phyloP scores from a whole-genome alignment of 2,888 invertebrate species.

The Eupithecia subfuscata region DNA sequence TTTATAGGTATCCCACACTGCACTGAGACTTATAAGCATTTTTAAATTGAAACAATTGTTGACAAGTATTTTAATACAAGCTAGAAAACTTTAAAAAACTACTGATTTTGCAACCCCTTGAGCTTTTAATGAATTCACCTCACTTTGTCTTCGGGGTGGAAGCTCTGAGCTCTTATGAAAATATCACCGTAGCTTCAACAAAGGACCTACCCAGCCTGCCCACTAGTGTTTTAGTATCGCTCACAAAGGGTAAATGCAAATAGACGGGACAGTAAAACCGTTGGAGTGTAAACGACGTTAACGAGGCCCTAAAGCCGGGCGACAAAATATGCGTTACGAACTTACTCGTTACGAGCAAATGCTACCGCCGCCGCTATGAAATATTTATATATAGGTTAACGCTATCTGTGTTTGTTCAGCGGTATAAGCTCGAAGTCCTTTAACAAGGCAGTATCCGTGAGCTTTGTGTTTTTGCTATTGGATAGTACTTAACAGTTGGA shows the following conservation, averaged over 20 bases:
- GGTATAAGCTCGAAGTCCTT: neutral
- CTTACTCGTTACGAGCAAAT: slow-evolving; percentile 25
- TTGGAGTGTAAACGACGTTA: slow-evolving; percentile 44
- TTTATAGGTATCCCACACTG: too few relatives aligned
- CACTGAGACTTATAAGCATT: neutral
- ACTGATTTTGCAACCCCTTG: neutral
- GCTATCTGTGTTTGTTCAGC: slow-evolving; percentile 20
- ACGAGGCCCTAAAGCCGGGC: slow-evolving; percentile 43
- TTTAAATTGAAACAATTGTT: neutral
- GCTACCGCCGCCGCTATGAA: slow-evolving; percentile 27
- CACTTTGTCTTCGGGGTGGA: neutral
- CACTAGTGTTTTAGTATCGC: slow-evolving; percentile 33
- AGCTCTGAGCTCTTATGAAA: slow-evolving; percentile 11
- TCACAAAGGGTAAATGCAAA: slow-evolving; percentile 46
- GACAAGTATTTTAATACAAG: neutral
- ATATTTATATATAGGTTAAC: slow-evolving; percentile 27
- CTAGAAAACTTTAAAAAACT: neutral
- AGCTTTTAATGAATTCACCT: neutral
- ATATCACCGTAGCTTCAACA: slow-evolving; percentile 11
- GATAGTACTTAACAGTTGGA: neutral
- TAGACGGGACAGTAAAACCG: slow-evolving; percentile 43
- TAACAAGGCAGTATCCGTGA: neutral
- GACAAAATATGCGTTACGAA: slow-evolving; percentile 38
- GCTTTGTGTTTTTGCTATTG: neutral
- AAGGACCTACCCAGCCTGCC: slow-evolving; percentile 14